Conservation (phyloP, 2,797 vertebrate species). For the Oreochromis mossambicus region DNA sequence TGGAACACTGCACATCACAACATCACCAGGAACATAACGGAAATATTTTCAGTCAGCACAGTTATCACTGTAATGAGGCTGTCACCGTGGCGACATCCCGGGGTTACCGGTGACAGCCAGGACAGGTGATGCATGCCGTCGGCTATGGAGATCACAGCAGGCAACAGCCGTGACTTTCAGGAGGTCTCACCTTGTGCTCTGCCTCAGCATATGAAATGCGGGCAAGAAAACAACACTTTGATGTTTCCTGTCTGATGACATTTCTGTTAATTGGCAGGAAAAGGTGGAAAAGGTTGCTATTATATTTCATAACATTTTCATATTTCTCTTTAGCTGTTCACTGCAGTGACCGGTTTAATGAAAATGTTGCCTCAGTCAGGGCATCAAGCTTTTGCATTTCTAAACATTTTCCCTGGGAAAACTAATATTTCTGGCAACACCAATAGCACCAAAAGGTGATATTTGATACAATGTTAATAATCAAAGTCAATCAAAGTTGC, state of each 20-base stretch:
- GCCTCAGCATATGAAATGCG: conserved; percentile 16
- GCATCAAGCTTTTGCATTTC: neutral
- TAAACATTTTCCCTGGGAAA: neutral
- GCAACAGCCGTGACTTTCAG: conserved; percentile 50
- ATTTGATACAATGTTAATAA: conserved; percentile 3
- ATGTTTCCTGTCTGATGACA: conserved; percentile 5
- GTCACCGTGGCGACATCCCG: conserved; percentile 54
- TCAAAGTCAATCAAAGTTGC: neutral
- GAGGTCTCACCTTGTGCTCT: conserved; percentile 51
- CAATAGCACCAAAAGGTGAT: neutral
- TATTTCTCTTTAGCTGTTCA: neutral
- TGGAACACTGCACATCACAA: conserved; percentile 22
- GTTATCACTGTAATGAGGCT: conserved; percentile 67
- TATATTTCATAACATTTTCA: neutral
- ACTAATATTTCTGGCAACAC: neutral
- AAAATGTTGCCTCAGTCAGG: neutral
- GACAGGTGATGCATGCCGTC: conserved; percentile 60
- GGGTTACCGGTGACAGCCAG: conserved; percentile 55
- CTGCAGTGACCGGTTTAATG: neutral
- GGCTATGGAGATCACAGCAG: conserved; percentile 39
- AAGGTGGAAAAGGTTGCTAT: neutral
- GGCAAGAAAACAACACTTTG: neutral
- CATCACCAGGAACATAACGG: conserved; percentile 22
- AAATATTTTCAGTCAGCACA: conserved; percentile 53
- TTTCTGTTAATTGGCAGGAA: neutral